Base-by-base conservation (phyloP, 1,140 invertebrate species). In the Mizuhopecten yessoensis region DNA sequence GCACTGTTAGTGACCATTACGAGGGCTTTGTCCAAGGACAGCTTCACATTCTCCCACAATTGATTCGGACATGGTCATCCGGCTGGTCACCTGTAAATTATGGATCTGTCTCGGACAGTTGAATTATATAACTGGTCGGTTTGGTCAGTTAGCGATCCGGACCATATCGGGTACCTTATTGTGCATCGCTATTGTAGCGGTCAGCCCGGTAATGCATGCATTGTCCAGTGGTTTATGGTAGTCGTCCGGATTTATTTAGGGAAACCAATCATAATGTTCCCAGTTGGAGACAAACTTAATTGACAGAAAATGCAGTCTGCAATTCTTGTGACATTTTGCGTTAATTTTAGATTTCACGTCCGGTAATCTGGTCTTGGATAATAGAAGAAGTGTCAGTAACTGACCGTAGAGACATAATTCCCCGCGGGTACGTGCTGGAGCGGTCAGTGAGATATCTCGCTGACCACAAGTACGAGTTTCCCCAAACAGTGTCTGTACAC, bases 51-150 rank as follows among this genome's bases (percentile, higher is more conserved):
- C 57, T 75, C 15, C 29, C 57, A n/a, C 1, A n/a, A 75, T 75
- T 75, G 57, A 75, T 75, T 75, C 57, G 23, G 57, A 75, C 57
- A 29, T 75, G 57, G 57, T 75, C 57, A 75, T 75, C 57, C 57
- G 57, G 57, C 57, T 75, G 57, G 57, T n/a, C 57, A 75, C 57
- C 57, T 75, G 57, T 75, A 75, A 75, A 75, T 75, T 75, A 75
- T 75, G 57, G 57, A 75, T 75, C 57, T 9, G 57, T 75, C 57
- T 75, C 57, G 57, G 57, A 75, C 57, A 75, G 57, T 75, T 75
- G 57, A 75, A 29, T 75, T 75, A 75, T 75, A 75, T 75, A 75
- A 75, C 57, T 1, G 17, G 57, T n/a, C 57, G 23, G 57, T 17
- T 75, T 29, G 57, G 57, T 29, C 57, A 75, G 57, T 75, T 29